Conservation (phyloP, 2,797 vertebrate genomes). For the Alcedo quadribrachys region DNA sequence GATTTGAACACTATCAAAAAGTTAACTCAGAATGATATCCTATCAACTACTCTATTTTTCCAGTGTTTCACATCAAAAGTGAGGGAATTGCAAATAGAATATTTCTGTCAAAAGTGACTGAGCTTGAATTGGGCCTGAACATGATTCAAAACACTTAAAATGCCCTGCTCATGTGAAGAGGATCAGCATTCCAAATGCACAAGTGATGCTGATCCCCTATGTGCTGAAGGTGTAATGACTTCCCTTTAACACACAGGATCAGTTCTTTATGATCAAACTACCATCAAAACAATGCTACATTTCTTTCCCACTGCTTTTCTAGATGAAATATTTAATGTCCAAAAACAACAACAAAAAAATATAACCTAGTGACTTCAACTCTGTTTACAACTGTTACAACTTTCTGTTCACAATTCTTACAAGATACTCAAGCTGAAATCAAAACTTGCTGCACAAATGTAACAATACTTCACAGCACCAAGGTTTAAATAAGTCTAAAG, state of each 20-base stretch:
- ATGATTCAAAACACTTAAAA: neutral
- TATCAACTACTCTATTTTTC: neutral
- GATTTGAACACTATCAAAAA: neutral
- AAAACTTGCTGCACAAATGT: constrained; percentile 3
- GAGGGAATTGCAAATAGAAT: neutral
- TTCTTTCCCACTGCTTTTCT: neutral
- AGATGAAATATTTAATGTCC: neutral
- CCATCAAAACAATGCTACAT: neutral
- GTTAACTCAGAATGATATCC: neutral
- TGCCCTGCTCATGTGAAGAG: neutral
- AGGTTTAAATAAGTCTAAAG: constrained; percentile 30
- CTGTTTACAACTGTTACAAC: neutral
- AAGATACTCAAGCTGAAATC: constrained; percentile 3
- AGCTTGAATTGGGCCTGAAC: neutral
- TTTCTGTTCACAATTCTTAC: neutral
- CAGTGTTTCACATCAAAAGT: neutral
- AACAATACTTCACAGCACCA: constrained; percentile 2
- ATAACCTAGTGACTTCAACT: neutral
- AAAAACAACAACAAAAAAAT: neutral
- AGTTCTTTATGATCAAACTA: neutral
- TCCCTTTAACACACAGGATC: neutral
- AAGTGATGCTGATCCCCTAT: neutral
- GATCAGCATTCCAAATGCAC: neutral
- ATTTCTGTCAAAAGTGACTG: neutral
- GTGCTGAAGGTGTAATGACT: neutral